Percentiles rank a stretch among this genome's conserved stretches.
These are phyloP conservation scores for Dasypolia templi DNA, from an alignment of 2,888 invertebrate genomes.

Conservation along the genomic window DNA sequence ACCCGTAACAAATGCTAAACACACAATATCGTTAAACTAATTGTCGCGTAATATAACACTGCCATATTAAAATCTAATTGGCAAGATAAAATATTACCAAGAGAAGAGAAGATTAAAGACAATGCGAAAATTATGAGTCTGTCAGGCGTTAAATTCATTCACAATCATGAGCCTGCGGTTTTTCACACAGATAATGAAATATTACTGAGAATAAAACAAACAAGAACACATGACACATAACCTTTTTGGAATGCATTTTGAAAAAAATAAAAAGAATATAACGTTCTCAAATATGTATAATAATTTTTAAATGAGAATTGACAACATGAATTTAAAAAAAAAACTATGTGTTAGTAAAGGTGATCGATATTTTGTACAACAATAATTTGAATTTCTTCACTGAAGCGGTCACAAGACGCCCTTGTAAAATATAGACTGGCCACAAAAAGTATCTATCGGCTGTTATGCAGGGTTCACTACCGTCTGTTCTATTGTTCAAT, in stretches of 20 bases:
- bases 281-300: no score
- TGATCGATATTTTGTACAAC: not conserved
- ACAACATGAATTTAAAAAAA: not conserved
- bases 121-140: conserved; percentile 26
- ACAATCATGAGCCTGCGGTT: conserved; percentile 26
- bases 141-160: conserved; percentile 38
- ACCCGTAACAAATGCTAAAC: conserved; percentile 33
- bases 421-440: conserved; percentile 49
- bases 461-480: conserved; percentile 34
- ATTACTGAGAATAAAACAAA: conserved; percentile 33
- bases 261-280: not conserved
- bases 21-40: conserved; percentile 21
- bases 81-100: conserved; percentile 21
- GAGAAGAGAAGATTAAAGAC: conserved; percentile 12
- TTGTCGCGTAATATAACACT: conserved; percentile 20
- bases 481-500: conserved; percentile 29
- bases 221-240: conserved; percentile 4
- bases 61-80: conserved; percentile 27
- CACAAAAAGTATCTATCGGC: conserved; percentile 30
- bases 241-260: conserved; percentile 18
- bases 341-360: not conserved
- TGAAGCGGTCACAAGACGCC: conserved; percentile 1
- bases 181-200: conserved; percentile 44
- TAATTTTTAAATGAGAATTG: no score
- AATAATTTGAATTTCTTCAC: conserved; percentile 15